Conservation (phyloP, 1,140 invertebrate species). For the Muscidifurax raptorellus region DNA sequence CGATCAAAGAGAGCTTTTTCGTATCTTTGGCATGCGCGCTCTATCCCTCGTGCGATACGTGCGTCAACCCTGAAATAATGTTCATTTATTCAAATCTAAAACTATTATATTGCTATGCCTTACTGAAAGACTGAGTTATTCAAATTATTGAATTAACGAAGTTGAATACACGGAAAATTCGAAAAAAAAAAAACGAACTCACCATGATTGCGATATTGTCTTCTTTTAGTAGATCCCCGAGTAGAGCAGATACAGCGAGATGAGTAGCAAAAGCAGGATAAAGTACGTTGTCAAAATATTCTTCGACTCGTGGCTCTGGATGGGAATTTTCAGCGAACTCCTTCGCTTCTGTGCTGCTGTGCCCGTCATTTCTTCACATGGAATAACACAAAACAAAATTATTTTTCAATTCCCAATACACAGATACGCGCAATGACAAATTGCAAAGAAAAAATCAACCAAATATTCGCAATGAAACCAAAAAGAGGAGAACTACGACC, state of each 20-base stretch:
- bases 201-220: conserved; percentile 19
- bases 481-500: neutral
- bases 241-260: conserved; percentile 74
- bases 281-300: conserved; percentile 75
- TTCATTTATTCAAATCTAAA: conserved; percentile 2
- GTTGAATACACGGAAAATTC: neutral
- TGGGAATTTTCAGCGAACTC: conserved; percentile 62
- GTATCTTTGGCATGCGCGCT: conserved; percentile 37
- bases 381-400: conserved; percentile 29
- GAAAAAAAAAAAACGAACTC: neutral
- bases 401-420: neutral
- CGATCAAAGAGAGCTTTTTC: conserved; percentile 23
- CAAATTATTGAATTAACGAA: neutral
- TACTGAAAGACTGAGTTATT: no score
- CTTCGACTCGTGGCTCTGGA: conserved; percentile 68
- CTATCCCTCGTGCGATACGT: conserved; percentile 18
- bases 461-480: neutral
- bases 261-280: conserved; percentile 72
- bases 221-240: conserved; percentile 70
- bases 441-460: neutral
- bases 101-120: no score
- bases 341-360: conserved; percentile 48
- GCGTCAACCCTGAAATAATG: conserved; percentile 57
- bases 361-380: conserved; percentile 44
- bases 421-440: neutral